Evolutionary conservation across 2,888 invertebrate species (phyloP).

Genomic region (Empis stercorea): DNA sequence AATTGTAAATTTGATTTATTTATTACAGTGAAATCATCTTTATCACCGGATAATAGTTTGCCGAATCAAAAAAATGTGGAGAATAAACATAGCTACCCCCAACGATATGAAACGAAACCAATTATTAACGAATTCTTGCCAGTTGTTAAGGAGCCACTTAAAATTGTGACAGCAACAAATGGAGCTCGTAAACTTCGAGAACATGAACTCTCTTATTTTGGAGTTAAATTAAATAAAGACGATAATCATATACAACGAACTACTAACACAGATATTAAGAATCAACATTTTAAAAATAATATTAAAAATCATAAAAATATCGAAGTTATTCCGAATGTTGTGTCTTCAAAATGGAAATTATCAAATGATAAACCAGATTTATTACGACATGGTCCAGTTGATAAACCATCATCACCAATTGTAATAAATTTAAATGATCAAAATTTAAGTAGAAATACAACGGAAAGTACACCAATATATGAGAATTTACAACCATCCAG

Average conservation of each 20-base stretch:
- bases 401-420: not conserved
- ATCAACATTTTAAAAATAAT: slow-evolving; percentile 4
- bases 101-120: no score
- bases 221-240: slow-evolving; percentile 25
- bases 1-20: no score
- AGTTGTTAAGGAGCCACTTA: slow-evolving; percentile 19
- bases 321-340: slow-evolving; percentile 1
- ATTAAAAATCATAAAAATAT: slow-evolving; percentile 1
- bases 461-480: slow-evolving; percentile 24
- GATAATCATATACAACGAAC: slow-evolving; percentile 1
- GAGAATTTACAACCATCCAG: slow-evolving; percentile 24
- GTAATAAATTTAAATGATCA: not conserved
- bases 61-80: no score
- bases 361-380: slow-evolving; percentile 33
- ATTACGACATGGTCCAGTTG: slow-evolving; percentile 29
- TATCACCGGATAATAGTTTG: no score
- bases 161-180: slow-evolving; percentile 31
- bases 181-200: slow-evolving; percentile 42
- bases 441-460: not conserved
- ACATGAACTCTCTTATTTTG: slow-evolving; percentile 48
- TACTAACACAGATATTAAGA: not conserved
- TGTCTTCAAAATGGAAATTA: slow-evolving; percentile 26
- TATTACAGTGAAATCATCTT: no score
- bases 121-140: no score
- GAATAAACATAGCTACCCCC: no score